Base-by-base conservation (phyloP, 64 coral and sea anemone species). In the Pachyseris speciosa region DNA sequence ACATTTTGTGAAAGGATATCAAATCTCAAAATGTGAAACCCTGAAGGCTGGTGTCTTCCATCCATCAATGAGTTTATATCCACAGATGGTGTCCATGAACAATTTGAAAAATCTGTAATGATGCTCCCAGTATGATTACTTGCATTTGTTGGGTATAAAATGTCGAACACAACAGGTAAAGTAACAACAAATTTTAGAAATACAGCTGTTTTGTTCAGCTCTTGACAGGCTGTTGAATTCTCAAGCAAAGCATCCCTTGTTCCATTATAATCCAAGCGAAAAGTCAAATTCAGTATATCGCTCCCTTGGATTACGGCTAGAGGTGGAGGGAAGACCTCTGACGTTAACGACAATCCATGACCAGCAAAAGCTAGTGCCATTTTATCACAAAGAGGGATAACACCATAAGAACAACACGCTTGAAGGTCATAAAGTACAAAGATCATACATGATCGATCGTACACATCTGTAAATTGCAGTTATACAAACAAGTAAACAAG, bases 81-180 rank as follows among this genome's bases (percentile, higher is more conserved):
- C 72, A 50, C 22, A 61, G 49, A 78, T 26, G 74, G 88, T 15
- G 70, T 22, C 16, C 67, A 57, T 11, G 87, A 67, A 87, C 94
- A 95, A 37, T 77, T 95, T 91, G 88, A 87, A 13, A 91, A 5
- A 87, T 95, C 73, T 83, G 88, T 79, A 15, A n/a, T 37, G n/a
- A 95, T 37, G 57, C 4, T 75, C 6, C 69, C 43, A 9, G 51
- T 40, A 29, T 79, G 57, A 11, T 64, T 30, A 32, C 68, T 78
- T 9, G 39, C 20, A 51, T 73, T 94, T 48, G 39, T 24, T 20
- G 29, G 61, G 32, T 53, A 83, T 2, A 84, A 9, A n/a, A 94
- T 55, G 19, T 84, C 32, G 37, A 94, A 89, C 34, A 84, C 77
- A 84, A 94, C 26, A 1, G 92, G 92, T 7, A 94, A 42, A 13